Base-by-base conservation (phyloP, 2,888 invertebrate species). In the Drosophila atripex region DNA sequence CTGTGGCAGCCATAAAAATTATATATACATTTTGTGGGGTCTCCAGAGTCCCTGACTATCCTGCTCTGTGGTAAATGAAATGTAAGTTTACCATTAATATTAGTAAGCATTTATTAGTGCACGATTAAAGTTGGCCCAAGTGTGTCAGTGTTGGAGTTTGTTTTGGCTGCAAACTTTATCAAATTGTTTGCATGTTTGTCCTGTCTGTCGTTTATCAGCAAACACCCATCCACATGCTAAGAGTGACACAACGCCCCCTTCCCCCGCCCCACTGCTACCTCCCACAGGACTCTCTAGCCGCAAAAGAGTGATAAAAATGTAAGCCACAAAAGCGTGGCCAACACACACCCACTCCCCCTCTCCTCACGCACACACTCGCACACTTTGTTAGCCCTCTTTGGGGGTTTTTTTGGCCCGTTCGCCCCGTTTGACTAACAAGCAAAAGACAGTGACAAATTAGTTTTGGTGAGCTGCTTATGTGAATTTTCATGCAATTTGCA, bases 401-500 rank as follows among this genome's bases (percentile, higher is more conserved):
- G 14, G 14, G 64, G 18, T 64, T 61, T 64, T 61, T 63, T 63
- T 68, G 66, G 65, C 68, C 68, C 77, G 80, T 63, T 63, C 65
- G 66, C 63, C 68, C 68, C 77, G 80, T 86, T 84, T 84, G 80
- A 80, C 88, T 88, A 88, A 85, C 87, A 86, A 85, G 87, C 80
- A 66, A 73, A 83, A 80, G 84, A 85, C 84, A 88, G 87, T 85
- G 88, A 85, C 84, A 85, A 85, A 85, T 85, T 86, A 86, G 84
- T 86, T 85, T 78, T 86, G 88, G 79, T 74, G 78, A 84, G 87
- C 88, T 86, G 80, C 84, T 85, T 86, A 85, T 86, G 86, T 78
- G 82, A 78, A 82, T 86, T 88, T 78, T 71, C 72, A 49, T 78
- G 85, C 78, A 86, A 88, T 86, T 88, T 85, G 78, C 87, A 86